A percentile compares a stretch with the other conserved stretches of the same genome.
Conservation (phyloP, 1,140 invertebrate genomes). For the Drosophila sp. region DNA sequence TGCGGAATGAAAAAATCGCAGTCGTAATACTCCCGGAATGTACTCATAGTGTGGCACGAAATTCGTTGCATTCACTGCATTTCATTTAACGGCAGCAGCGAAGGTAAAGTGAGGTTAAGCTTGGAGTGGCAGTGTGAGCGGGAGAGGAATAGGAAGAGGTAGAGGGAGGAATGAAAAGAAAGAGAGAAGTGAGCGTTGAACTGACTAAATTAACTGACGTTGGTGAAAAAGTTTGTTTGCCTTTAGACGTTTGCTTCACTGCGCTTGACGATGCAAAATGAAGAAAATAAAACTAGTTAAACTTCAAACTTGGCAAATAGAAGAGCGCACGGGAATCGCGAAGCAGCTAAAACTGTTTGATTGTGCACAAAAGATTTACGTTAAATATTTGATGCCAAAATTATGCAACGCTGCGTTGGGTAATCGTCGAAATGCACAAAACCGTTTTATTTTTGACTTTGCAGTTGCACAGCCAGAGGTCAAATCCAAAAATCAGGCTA, state of each 20-base stretch:
- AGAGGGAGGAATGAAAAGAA: background rate
- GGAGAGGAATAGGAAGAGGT: too few relatives aligned
- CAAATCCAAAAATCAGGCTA: too few relatives aligned
- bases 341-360: slow-evolving; percentile 58
- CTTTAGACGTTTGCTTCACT: slow-evolving; percentile 64
- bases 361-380: slow-evolving; percentile 75
- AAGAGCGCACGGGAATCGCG: slow-evolving; percentile 8
- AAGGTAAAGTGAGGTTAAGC: slow-evolving; percentile 5
- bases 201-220: slow-evolving; percentile 77
- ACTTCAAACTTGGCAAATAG: slow-evolving; percentile 32
- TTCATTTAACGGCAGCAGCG: background rate
- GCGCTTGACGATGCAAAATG: slow-evolving; percentile 8
- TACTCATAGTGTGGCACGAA: background rate
- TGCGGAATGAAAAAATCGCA: slow-evolving; percentile 60
- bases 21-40: slow-evolving; percentile 52
- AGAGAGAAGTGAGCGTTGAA: slow-evolving; percentile 48
- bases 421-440: slow-evolving; percentile 73
- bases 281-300: slow-evolving; percentile 27
- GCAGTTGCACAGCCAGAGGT: slow-evolving; percentile 27
- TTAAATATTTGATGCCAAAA: slow-evolving; percentile 80
- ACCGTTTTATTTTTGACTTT: slow-evolving; percentile 39
- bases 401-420: slow-evolving; percentile 78
- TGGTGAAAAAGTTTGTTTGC: slow-evolving; percentile 75
- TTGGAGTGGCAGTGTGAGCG: too few relatives aligned
- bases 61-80: slow-evolving; percentile 20